phyloP scores from a whole-genome alignment of 2,113 vertebrate genomes.

The Merops nubicus region DNA sequence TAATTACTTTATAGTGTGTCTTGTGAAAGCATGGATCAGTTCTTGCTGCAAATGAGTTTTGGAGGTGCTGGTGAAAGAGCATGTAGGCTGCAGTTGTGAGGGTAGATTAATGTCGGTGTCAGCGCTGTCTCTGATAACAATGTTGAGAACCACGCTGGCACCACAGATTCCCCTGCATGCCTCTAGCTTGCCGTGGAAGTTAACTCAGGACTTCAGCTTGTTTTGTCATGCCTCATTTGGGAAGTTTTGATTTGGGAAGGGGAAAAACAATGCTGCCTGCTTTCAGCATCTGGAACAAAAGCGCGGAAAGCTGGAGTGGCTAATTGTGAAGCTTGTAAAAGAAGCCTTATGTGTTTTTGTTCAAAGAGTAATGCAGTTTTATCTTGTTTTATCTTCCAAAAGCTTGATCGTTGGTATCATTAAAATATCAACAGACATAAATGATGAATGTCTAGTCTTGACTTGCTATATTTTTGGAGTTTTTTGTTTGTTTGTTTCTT shows the following conservation, averaged over 20 bases:
- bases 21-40: slow-evolving; percentile 1
- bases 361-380: neutral
- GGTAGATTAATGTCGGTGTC: slow-evolving; percentile 10
- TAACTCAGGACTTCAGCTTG: neutral
- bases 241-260: neutral
- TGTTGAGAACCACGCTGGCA: neutral
- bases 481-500: neutral
- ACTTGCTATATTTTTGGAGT: neutral
- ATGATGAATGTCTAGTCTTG: neutral
- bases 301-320: neutral
- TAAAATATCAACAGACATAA: neutral
- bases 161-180: neutral
- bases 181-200: neutral
- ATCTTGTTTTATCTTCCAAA: neutral
- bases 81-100: neutral
- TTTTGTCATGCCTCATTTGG: slow-evolving; percentile 12
- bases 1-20: slow-evolving; percentile 52
- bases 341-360: neutral
- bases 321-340: neutral
- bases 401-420: neutral
- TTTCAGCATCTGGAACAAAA: neutral
- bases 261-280: neutral
- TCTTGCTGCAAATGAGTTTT: neutral
- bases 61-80: neutral
- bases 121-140: neutral